Conservation (phyloP, 64 coral and sea anemone genomes). For the Stichodactyla mertensii region DNA sequence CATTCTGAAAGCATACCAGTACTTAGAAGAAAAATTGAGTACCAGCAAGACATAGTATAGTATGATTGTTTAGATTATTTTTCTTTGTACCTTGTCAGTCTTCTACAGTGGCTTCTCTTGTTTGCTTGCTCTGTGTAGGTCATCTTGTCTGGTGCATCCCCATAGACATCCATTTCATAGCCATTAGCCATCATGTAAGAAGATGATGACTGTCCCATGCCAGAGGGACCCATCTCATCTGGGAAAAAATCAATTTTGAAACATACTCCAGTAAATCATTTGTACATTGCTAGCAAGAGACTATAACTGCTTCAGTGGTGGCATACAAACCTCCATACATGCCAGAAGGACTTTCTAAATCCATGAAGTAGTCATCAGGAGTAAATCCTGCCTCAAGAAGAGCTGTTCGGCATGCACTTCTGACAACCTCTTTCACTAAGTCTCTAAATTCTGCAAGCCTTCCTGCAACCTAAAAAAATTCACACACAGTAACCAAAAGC, state of each 20-base stretch:
- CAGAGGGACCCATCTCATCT: constrained; percentile 73
- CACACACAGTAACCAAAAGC: not conserved
- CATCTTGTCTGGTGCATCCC: constrained; percentile 99
- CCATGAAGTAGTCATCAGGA: constrained; percentile 99
- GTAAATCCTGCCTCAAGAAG: constrained; percentile 93
- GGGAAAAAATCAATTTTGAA: not conserved
- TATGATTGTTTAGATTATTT: too few relatives aligned
- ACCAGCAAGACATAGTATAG: too few relatives aligned
- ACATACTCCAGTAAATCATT: not conserved
- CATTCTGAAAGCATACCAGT: too few relatives aligned
- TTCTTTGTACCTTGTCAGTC: constrained; percentile 75
- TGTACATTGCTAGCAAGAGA: not conserved
- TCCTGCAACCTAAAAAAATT: constrained; percentile 70
- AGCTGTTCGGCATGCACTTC: constrained; percentile 96
- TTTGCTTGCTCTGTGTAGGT: constrained; percentile 99
- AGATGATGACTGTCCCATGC: constrained; percentile 61
- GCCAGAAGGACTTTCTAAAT: constrained; percentile 90
- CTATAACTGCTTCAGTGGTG: not conserved
- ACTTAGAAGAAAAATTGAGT: too few relatives aligned
- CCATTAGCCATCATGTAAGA: constrained; percentile 84
- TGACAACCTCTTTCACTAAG: constrained; percentile 97
- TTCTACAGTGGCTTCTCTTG: constrained; percentile 88
- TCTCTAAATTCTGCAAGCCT: constrained; percentile 96
- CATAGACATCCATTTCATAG: constrained; percentile 94
- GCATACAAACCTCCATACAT: constrained; percentile 61